Conservation (phyloP, 2,888 invertebrate species). For the Chymomyza fuscimana region DNA sequence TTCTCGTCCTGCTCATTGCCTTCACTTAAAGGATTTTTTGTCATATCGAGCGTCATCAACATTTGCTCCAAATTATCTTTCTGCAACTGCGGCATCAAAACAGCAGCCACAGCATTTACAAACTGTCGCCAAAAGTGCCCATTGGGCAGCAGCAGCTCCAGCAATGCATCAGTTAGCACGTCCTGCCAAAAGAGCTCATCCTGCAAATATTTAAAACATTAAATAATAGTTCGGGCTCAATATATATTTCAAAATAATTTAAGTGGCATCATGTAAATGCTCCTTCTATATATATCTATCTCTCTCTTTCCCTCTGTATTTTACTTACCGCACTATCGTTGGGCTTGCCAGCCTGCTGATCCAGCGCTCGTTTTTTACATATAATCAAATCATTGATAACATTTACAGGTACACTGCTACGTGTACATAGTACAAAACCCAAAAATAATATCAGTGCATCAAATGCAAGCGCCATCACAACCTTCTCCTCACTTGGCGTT, state of each 20-base stretch:
- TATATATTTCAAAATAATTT: background rate
- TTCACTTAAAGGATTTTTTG: constrained; percentile 41
- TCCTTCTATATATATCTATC: background rate
- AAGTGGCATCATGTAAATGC: too few species aligned
- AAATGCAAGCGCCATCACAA: constrained; percentile 27
- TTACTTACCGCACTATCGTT: constrained; percentile 3
- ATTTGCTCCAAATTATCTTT: constrained; percentile 45
- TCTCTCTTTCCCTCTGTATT: background rate
- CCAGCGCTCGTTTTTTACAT: constrained; percentile 43
- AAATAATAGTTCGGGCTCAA: background rate
- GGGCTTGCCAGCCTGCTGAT: background rate
- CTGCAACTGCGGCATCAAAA: constrained; percentile 36
- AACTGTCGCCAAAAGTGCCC: constrained; percentile 48
- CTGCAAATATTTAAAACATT: background rate
- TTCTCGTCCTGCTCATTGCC: constrained; percentile 4
- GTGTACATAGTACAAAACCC: constrained; percentile 31
- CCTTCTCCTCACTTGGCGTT: constrained; percentile 1
- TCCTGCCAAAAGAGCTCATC: constrained; percentile 48
- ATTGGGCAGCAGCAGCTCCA: constrained; percentile 47
- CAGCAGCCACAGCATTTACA: constrained; percentile 27
- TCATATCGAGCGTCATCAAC: constrained; percentile 43
- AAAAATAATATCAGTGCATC: constrained; percentile 48
- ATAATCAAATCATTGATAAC: constrained; percentile 40
- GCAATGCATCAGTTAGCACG: constrained; percentile 53
- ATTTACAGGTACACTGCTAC: background rate